Evolutionary conservation across 2,113 vertebrate genomes (phyloP).

Genomic region (Hemicordylus capensis): DNA sequence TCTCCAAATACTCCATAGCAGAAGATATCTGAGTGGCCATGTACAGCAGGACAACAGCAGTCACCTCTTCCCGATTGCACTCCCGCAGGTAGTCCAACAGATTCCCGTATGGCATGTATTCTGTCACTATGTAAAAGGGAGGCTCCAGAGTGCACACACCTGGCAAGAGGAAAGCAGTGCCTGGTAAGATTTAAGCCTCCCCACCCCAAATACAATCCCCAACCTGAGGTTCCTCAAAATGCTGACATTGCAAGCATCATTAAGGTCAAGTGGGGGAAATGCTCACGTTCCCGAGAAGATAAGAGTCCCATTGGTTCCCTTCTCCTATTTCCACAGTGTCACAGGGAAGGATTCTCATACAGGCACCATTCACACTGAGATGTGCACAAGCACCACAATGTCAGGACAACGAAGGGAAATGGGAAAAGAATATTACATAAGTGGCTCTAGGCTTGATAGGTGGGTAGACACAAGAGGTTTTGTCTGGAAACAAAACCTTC

Average conservation of each 20-base stretch:
- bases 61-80: constrained; percentile 94
- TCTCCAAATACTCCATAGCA: constrained; percentile 98
- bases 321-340: not conserved
- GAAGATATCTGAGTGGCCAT: constrained; percentile 99
- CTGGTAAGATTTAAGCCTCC: not conserved
- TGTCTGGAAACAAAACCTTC: not conserved
- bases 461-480: not conserved
- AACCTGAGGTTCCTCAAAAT: not conserved
- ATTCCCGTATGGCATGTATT: constrained; percentile 98
- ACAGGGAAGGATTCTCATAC: not conserved
- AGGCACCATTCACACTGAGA: not conserved
- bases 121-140: constrained; percentile 97
- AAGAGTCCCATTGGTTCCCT: not conserved
- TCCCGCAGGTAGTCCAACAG: constrained; percentile 95
- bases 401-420: not conserved
- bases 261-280: not conserved
- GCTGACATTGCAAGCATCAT: not conserved
- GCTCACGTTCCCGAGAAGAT: no score
- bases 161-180: constrained; percentile 51
- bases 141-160: constrained; percentile 98
- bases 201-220: not conserved
- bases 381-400: not conserved
- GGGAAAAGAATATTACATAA: not conserved
- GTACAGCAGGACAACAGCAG: constrained; percentile 94
- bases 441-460: not conserved